These are phyloP conservation scores for Hyperopisus bebe DNA, from an alignment of 2,113 vertebrate genomes.

Conservation along the genomic window DNA sequence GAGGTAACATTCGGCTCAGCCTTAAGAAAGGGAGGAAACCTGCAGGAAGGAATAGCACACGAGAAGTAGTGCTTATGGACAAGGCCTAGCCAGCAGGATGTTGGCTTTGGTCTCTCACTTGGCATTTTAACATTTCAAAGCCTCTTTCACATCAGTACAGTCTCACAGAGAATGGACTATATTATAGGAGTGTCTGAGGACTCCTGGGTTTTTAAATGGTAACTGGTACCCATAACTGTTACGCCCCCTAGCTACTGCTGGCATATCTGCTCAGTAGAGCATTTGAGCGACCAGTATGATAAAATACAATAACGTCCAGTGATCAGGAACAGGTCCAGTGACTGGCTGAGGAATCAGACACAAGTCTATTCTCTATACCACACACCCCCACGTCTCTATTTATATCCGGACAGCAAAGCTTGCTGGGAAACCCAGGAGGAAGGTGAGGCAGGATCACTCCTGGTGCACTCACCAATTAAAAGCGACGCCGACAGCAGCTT, in stretches of 20 bases:
- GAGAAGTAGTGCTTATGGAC: background rate
- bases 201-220: background rate
- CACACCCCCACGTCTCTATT: background rate
- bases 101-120: background rate
- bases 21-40: background rate
- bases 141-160: background rate
- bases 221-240: background rate
- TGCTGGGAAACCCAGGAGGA: conserved; percentile 9
- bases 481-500: conserved; percentile 89
- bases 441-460: background rate
- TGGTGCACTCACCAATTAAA: conserved; percentile 73
- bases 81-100: background rate
- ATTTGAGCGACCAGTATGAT: background rate
- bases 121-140: background rate
- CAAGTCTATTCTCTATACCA: background rate
- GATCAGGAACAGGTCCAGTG: background rate
- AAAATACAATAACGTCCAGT: background rate
- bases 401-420: background rate
- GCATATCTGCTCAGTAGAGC: background rate
- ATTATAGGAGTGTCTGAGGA: background rate
- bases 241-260: background rate
- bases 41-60: background rate
- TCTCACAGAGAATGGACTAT: background rate
- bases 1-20: background rate
- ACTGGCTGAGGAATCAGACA: background rate